Percentiles rank a stretch among this genome's conserved stretches.
Evolutionary conservation across 2,888 invertebrate species (phyloP).

Genomic region (Oligia fasciuncula): DNA sequence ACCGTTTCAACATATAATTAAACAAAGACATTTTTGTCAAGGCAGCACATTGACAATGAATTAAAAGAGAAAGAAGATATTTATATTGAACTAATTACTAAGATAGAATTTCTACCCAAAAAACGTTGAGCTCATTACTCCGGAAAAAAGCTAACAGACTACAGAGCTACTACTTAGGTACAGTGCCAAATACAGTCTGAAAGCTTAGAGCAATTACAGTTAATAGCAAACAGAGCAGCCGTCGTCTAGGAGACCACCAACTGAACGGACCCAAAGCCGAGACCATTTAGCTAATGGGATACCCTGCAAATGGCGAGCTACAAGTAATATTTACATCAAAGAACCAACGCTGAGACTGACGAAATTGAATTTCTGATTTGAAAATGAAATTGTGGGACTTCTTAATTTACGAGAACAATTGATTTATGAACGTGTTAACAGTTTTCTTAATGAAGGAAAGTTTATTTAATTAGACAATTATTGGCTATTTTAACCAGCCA

Average conservation of each 20-base stretch:
- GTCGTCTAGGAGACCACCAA: constrained; percentile 49
- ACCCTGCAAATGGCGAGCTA: constrained; percentile 39
- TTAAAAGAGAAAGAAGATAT: not conserved
- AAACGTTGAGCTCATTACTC: not conserved
- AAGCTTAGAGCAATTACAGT: constrained; percentile 53
- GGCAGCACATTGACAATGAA: not conserved
- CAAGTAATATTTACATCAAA: constrained; percentile 39
- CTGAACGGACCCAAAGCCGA: constrained; percentile 20
- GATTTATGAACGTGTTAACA: not conserved
- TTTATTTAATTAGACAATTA: too few relatives aligned
- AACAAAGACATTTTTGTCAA: not conserved
- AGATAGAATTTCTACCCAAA: not conserved
- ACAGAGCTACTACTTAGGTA: constrained; percentile 6
- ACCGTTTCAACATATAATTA: not conserved
- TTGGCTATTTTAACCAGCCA: not conserved
- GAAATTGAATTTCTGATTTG: constrained; percentile 36
- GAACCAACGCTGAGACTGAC: constrained; percentile 1
- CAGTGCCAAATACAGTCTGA: constrained; percentile 24
- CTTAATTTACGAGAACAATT: constrained; percentile 6
- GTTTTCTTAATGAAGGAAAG: not conserved
- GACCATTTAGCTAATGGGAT: constrained; percentile 54
- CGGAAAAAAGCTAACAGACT: constrained; percentile 17
- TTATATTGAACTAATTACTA: not conserved
- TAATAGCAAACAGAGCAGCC: constrained; percentile 41
- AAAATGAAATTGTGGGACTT: constrained; percentile 16